Percentiles rank a stretch among this genome's conserved stretches.
phyloP scores from a whole-genome alignment of 2,113 vertebrate genomes.

The Heptranchias perlo region DNA sequence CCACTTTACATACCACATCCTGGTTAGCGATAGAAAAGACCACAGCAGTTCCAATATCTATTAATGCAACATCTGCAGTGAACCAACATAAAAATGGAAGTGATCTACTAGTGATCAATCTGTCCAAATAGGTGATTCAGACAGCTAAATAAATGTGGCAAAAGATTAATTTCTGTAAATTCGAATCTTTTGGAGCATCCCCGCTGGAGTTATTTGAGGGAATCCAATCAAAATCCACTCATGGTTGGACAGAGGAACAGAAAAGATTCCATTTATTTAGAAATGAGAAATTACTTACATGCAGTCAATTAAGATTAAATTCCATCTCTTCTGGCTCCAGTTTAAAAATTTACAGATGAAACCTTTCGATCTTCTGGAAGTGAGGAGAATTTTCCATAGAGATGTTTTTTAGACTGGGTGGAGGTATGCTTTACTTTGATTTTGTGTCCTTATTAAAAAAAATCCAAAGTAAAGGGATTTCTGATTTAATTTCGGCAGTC shows the following conservation, averaged over 20 bases:
- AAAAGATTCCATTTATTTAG: slow-evolving; percentile 11
- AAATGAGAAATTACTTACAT: slow-evolving; percentile 5
- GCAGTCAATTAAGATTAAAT: background rate
- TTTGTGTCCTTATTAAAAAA: background rate
- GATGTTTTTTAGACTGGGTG: background rate
- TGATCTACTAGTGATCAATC: background rate
- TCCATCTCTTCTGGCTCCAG: background rate
- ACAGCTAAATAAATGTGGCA: slow-evolving; percentile 6
- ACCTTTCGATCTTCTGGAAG: background rate
- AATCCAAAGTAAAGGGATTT: background rate
- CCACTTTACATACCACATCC: background rate
- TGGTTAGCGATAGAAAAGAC: background rate
- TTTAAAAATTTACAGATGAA: slow-evolving; percentile 23
- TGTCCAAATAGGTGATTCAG: background rate
- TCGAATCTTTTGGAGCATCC: background rate
- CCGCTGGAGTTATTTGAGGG: background rate
- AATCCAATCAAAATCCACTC: slow-evolving; percentile 23
- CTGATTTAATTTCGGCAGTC: background rate
- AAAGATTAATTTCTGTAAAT: slow-evolving; percentile 24
- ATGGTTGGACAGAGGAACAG: slow-evolving; percentile 13
- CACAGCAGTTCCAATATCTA: background rate
- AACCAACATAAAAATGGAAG: slow-evolving; percentile 27
- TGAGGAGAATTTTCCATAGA: background rate
- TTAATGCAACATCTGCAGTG: background rate
- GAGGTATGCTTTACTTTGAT: background rate